These are phyloP conservation scores for Calosoma granatense DNA, from an alignment of 1,140 invertebrate species.

Conservation along the genomic window DNA sequence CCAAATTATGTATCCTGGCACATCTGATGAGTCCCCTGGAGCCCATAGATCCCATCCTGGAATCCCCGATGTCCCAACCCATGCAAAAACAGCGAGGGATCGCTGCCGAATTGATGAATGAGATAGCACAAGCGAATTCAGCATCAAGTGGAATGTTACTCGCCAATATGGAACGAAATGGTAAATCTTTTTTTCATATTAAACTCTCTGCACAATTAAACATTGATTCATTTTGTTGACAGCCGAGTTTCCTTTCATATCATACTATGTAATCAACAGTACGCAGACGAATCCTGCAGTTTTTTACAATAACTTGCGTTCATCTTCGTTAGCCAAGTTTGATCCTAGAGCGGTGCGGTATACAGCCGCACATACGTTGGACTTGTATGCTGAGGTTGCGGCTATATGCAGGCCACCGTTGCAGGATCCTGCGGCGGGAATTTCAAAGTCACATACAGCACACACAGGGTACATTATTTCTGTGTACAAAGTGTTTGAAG, in stretches of 20 bases:
- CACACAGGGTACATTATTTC: constrained; percentile 84
- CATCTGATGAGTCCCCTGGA: constrained; percentile 81
- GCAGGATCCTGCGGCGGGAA: constrained; percentile 56
- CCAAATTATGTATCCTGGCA: constrained; percentile 73
- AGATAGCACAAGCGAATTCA: constrained; percentile 59
- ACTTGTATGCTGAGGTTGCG: constrained; percentile 80
- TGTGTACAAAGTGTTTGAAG: constrained; percentile 89
- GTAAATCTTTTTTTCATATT: constrained; percentile 35
- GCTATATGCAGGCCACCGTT: constrained; percentile 80
- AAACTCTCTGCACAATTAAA: background rate
- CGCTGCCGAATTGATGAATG: constrained; percentile 64
- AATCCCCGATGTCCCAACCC: constrained; percentile 68
- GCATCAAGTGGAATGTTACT: constrained; percentile 70
- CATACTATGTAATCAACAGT: constrained; percentile 81
- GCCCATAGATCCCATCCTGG: constrained; percentile 68
- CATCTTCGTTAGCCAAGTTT: constrained; percentile 69
- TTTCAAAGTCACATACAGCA: constrained; percentile 61
- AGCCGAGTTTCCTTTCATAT: constrained; percentile 86
- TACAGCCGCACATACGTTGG: constrained; percentile 74
- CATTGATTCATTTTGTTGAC: constrained; percentile 27
- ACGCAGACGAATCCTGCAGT: constrained; percentile 69
- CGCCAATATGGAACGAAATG: constrained; percentile 78
- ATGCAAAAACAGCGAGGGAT: constrained; percentile 64
- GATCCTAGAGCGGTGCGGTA: constrained; percentile 70
- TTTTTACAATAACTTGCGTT: constrained; percentile 73